Conservation (phyloP, 2,113 vertebrate species). For the Lepisosteus osseus region DNA sequence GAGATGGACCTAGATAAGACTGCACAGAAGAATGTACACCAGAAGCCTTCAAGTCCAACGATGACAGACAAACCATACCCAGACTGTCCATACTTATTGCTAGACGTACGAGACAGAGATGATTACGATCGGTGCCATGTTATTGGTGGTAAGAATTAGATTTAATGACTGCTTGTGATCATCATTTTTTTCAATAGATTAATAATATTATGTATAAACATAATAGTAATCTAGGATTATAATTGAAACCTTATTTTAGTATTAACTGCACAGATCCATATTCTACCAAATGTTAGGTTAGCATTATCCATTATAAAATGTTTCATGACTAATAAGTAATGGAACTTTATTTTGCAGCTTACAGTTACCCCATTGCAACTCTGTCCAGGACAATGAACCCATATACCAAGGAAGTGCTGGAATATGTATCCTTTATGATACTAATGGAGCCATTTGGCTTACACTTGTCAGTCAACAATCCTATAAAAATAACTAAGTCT, state of each 20-base stretch:
- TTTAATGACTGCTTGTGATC: neutral
- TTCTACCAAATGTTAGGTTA: too few species aligned
- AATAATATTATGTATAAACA: neutral
- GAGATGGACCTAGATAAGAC: slow-evolving; percentile 79
- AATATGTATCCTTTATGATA: slow-evolving; percentile 87
- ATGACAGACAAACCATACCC: slow-evolving; percentile 70
- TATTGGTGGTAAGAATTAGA: slow-evolving; percentile 73
- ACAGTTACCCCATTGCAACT: slow-evolving; percentile 80
- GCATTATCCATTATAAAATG: too few species aligned
- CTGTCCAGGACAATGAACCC: slow-evolving; percentile 90
- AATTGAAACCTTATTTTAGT: too few species aligned
- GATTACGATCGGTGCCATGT: slow-evolving; percentile 84
- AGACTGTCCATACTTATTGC: slow-evolving; percentile 88
- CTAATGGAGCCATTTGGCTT: too few species aligned
- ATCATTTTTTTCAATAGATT: neutral
- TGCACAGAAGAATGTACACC: slow-evolving; percentile 31
- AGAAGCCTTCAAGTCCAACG: slow-evolving; percentile 12
- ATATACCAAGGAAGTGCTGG: slow-evolving; percentile 80
- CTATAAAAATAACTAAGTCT: too few species aligned
- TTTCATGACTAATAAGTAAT: neutral
- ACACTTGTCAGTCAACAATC: too few species aligned
- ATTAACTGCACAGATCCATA: too few species aligned
- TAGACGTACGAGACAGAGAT: slow-evolving; percentile 85
- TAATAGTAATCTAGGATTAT: neutral
- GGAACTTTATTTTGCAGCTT: slow-evolving; percentile 60